These are phyloP conservation scores for Leuctra nigra DNA, from an alignment of 2,888 invertebrate species.

Conservation along the genomic window DNA sequence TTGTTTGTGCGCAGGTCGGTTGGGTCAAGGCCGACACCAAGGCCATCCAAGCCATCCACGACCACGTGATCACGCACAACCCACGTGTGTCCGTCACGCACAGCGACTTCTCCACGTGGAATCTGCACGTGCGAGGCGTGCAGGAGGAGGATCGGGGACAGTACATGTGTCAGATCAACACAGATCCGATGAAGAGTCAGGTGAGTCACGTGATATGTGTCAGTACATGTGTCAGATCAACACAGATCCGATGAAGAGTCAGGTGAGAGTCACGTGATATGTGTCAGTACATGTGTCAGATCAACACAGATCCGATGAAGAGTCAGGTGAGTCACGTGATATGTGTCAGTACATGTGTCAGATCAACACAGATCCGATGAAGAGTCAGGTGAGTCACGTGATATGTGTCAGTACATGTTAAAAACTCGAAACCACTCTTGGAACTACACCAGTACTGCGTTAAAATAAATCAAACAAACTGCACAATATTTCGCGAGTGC, in stretches of 20 bases:
- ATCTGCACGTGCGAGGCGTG: constrained; percentile 78
- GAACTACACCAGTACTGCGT: too few species aligned
- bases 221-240: constrained; percentile 93
- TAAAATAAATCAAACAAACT: too few species aligned
- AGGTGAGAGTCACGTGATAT: too few species aligned
- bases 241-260: constrained; percentile 91
- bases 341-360: too few species aligned
- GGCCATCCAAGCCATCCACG: constrained; percentile 88
- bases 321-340: constrained; percentile 85
- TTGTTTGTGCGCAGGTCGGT: constrained; percentile 76
- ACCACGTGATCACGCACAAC: constrained; percentile 88
- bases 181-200: constrained; percentile 92
- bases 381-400: too few species aligned
- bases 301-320: constrained; percentile 92
- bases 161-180: constrained; percentile 94
- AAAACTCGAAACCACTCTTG: too few species aligned
- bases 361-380: too few species aligned
- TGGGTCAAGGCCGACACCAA: constrained; percentile 92
- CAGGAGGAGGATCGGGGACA: constrained; percentile 83
- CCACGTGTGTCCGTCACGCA: constrained; percentile 79
- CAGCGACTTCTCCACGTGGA: constrained; percentile 82
- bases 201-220: too few species aligned
- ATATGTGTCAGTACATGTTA: too few species aligned
- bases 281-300: constrained; percentile 91
- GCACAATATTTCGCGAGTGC: too few species aligned